Conservation (phyloP, 35 echinoderm and acorn worm species). For the Heliocidaris erythrogramma region DNA sequence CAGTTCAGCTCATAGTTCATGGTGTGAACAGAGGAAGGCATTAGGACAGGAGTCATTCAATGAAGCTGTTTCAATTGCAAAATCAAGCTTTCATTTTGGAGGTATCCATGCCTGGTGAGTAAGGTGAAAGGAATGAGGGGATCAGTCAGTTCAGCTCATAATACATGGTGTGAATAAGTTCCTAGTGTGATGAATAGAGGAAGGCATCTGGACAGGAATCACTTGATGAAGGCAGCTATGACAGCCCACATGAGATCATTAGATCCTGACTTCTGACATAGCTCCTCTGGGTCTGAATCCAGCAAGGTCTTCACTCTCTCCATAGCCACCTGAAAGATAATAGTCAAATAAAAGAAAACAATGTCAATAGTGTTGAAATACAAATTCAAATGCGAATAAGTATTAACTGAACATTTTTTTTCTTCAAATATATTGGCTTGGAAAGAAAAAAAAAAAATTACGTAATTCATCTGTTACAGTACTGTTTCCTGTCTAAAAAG, state of each 20-base stretch:
- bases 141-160: not conserved
- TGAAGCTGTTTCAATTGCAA: too few species aligned
- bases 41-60: too few species aligned
- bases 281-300: conserved; percentile 84
- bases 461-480: too few species aligned
- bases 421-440: too few species aligned
- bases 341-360: not conserved
- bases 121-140: not conserved
- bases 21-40: conserved; percentile 27
- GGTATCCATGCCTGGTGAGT: too few species aligned
- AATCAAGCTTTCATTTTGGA: too few species aligned
- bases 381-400: too few species aligned
- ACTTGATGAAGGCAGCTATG: conserved; percentile 97
- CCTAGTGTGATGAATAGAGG: not conserved
- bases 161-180: too few species aligned
- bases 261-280: conserved; percentile 65
- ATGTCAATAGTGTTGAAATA: too few species aligned
- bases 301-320: conserved; percentile 90
- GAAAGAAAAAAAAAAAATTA: too few species aligned
- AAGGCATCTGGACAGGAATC: conserved; percentile 14
- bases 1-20: conserved; percentile 11
- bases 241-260: conserved; percentile 97
- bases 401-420: too few species aligned
- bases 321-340: conserved; percentile 83
- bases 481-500: too few species aligned